Percentiles rank a stretch among this genome's conserved stretches.
phyloP scores from a whole-genome alignment of 2,888 invertebrate genomes.

The Apotomis betuletana region DNA sequence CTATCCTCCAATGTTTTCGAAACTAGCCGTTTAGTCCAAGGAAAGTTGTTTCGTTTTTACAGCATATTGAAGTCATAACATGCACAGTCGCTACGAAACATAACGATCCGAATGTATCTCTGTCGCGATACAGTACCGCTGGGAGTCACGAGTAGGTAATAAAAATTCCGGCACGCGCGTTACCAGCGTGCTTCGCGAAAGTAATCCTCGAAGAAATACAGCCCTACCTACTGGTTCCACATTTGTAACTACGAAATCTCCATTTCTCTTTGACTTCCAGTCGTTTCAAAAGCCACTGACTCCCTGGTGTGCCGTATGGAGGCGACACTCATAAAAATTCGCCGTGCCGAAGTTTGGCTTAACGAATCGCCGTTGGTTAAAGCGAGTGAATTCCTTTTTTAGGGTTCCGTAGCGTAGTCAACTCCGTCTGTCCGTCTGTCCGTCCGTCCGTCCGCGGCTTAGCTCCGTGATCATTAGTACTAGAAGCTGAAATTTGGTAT shows the following conservation, averaged over 20 bases:
- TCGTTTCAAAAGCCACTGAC: conserved; percentile 75
- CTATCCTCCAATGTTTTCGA: background rate
- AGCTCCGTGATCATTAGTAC: too few relatives aligned
- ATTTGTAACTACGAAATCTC: conserved; percentile 81
- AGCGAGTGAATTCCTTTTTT: conserved; percentile 48
- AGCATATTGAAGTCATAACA: conserved; percentile 48
- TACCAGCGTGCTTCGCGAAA: conserved; percentile 74
- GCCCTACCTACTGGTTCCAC: conserved; percentile 75
- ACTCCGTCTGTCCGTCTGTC: too few relatives aligned
- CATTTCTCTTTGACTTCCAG: conserved; percentile 81
- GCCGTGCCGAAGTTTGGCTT: conserved; percentile 68
- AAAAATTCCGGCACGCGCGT: conserved; percentile 76
- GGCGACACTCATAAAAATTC: conserved; percentile 81
- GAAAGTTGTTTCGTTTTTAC: conserved; percentile 36
- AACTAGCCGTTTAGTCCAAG: conserved; percentile 18
- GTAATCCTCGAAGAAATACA: conserved; percentile 81
- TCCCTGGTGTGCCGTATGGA: conserved; percentile 75
- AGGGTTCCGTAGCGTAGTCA: too few relatives aligned
- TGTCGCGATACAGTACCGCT: conserved; percentile 71
- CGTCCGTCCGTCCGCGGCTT: too few relatives aligned
- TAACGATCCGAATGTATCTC: conserved; percentile 75
- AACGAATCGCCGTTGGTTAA: conserved; percentile 61
- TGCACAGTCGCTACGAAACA: conserved; percentile 62
- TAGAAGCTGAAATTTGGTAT: too few relatives aligned
- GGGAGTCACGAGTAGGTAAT: conserved; percentile 69